Evolutionary conservation across 2,113 vertebrate genomes (phyloP).

Genomic region (Thalassarche chlororhynchos): DNA sequence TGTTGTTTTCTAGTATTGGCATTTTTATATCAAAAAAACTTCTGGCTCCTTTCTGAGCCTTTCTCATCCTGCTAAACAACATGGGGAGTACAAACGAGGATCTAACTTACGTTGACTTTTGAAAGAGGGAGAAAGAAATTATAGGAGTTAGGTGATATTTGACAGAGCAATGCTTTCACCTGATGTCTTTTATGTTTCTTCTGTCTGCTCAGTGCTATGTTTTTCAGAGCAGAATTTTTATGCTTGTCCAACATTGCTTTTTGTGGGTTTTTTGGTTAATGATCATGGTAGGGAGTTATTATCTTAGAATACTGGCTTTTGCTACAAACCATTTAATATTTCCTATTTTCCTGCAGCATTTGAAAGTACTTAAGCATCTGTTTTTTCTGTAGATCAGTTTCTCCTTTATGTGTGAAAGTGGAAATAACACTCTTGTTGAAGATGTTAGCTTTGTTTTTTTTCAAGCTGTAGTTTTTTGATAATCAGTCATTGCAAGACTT

Average conservation of each 20-base stretch:
- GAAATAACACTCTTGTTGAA: not conserved
- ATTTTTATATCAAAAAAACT: not conserved
- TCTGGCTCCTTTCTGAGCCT: not conserved
- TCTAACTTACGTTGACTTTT: not conserved
- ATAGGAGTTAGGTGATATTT: not conserved
- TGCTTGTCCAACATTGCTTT: not conserved
- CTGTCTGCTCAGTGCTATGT: not conserved
- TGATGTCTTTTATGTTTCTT: not conserved
- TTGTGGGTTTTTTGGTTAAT: not conserved
- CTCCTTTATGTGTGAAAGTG: not conserved
- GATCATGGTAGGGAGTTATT: not conserved
- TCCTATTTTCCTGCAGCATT: not conserved
- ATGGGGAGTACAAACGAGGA: not conserved
- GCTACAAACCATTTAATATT: not conserved
- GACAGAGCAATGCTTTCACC: not conserved
- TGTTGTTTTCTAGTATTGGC: not conserved
- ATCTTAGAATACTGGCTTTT: not conserved
- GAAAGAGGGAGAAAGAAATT: not conserved
- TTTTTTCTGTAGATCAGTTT: not conserved
- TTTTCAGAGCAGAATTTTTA: not conserved
- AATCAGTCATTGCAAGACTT: not conserved
- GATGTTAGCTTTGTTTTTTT: not conserved
- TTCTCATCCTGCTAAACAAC: not conserved
- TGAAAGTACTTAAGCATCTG: not conserved
- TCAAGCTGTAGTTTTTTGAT: not conserved